phyloP scores from a whole-genome alignment of 2,797 vertebrate genomes.

The Parotocinclus haroldoi region DNA sequence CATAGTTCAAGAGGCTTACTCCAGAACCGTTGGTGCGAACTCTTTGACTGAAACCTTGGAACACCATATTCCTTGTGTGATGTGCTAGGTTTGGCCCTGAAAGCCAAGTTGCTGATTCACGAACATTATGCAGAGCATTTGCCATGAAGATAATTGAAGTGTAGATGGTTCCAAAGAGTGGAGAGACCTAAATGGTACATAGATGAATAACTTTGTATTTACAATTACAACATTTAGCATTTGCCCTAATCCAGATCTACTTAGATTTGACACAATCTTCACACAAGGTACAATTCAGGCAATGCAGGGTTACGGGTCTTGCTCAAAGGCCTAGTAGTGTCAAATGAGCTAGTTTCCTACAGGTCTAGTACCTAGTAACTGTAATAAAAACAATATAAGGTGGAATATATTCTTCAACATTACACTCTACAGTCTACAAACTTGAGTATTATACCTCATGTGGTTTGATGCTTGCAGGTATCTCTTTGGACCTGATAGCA shows the following conservation, averaged over 20 bases:
- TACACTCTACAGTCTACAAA: no score
- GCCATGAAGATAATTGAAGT: slow-evolving; percentile 80
- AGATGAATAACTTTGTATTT: background rate
- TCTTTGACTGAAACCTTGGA: slow-evolving; percentile 75
- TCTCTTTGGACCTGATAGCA: slow-evolving; percentile 46
- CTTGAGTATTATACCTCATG: slow-evolving; percentile 28
- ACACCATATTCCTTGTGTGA: slow-evolving; percentile 62
- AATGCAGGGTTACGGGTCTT: no score
- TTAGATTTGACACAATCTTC: no score
- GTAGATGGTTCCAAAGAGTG: slow-evolving; percentile 87
- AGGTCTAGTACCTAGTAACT: no score
- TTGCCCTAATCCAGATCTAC: no score
- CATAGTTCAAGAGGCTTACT: slow-evolving; percentile 65
- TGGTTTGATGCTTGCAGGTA: slow-evolving; percentile 32
- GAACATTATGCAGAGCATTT: slow-evolving; percentile 63
- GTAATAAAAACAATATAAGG: background rate
- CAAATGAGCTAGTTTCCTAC: no score
- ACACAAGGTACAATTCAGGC: no score
- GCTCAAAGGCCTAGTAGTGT: no score
- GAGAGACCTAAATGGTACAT: slow-evolving; percentile 75
- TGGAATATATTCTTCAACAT: no score
- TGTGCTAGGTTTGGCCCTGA: slow-evolving; percentile 67
- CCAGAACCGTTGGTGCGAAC: slow-evolving; percentile 55
- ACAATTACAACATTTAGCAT: no score
- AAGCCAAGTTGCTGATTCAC: slow-evolving; percentile 63